Evolutionary conservation across 2,113 vertebrate species (phyloP), one percentile per base, ranked within the genome.

Genomic region (Myocastor coypus): DNA sequence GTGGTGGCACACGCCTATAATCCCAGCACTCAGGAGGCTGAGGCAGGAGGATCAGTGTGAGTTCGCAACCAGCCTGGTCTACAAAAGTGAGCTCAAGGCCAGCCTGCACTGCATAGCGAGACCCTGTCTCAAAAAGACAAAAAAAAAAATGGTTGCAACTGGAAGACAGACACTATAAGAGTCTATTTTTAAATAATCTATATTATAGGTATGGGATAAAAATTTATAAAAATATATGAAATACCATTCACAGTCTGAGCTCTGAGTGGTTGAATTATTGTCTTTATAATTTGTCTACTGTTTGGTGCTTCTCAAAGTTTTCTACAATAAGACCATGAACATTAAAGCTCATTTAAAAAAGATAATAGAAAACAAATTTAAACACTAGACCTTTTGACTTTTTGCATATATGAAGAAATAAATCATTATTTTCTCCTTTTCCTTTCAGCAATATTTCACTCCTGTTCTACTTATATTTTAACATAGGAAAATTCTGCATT

Each of bases 291-390:
- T 92, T 92, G 87, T 13, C 55, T 95, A 19, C 24, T 83, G 28
- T 83, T 92, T 85, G 61, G 34, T 57, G 40, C 26, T 91, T 86
- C 57, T 34, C 13, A 82, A 88, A 88, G 50, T 94, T 95, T 89
- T 87, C 50, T 92, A 30, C 7, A 52, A 13, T 57, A 10, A 42
- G 20, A 73, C 52, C 55, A n/a, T 57, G 55, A 88, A 88, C 64
- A 87, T 19, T 81, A 83, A 81, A 91, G 30, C 16, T 84, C 61
- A 40, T 81, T 89, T 91, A 37, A 32, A 37, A 88, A 89, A 66
- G 42, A 40, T 90, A 59, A 75, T 34, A 59, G 75, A 83, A 86
- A 92, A n/a, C 2, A 1, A 2, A 78, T 77, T 17, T 28, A 71
- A 88, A 90, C 12, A 17, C 28, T 63, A 92, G 84, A 66, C 3